Evolutionary conservation across 2,888 invertebrate genomes (phyloP).

Genomic region (Serrognathus titanus): DNA sequence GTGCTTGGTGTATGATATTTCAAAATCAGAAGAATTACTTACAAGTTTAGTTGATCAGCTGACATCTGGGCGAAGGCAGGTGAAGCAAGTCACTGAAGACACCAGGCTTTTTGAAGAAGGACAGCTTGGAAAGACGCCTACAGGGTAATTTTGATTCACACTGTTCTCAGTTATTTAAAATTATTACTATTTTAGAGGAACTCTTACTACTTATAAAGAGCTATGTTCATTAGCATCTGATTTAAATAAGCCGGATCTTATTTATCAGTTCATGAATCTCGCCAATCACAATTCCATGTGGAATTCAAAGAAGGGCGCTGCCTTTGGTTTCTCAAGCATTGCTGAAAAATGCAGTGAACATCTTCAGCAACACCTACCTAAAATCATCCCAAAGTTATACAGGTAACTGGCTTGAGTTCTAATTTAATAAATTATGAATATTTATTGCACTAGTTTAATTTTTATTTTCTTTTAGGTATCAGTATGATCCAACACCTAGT

Average conservation of each 20-base stretch:
- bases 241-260: constrained; percentile 89
- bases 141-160: constrained; percentile 60
- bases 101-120: constrained; percentile 88
- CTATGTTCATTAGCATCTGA: constrained; percentile 90
- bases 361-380: constrained; percentile 74
- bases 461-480: constrained; percentile 59
- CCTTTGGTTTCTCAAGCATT: constrained; percentile 87
- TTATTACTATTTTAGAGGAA: constrained; percentile 58
- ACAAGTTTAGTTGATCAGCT: constrained; percentile 77
- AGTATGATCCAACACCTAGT: constrained; percentile 89
- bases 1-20: constrained; percentile 81
- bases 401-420: not conserved
- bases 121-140: constrained; percentile 79
- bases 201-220: constrained; percentile 90
- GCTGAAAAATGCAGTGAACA: constrained; percentile 81
- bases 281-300: constrained; percentile 93
- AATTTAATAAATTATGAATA: no score
- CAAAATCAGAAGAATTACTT: constrained; percentile 70
- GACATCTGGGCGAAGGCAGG: constrained; percentile 72
- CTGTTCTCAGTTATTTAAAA: not conserved
- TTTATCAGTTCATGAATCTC: constrained; percentile 94
- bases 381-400: constrained; percentile 84
- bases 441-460: no score
- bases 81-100: constrained; percentile 71
- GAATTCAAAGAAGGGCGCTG: constrained; percentile 94